Evolutionary conservation across 2,113 vertebrate genomes (phyloP), one percentile per base, ranked within the genome.

Genomic region (Malurus cyaneus): DNA sequence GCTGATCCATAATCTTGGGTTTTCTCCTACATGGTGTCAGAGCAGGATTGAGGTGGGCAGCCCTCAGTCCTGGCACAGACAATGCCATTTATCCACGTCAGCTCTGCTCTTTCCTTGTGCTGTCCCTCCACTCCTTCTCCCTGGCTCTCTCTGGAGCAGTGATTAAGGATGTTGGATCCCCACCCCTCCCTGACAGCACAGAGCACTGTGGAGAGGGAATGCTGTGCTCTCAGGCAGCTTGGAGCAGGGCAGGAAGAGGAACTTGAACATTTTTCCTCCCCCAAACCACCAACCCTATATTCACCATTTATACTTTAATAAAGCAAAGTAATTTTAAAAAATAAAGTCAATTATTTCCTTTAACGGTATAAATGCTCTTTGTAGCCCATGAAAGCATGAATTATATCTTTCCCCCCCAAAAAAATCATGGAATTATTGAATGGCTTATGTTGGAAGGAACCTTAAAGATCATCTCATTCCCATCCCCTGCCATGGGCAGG

Each of bases 161-260:
- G 91, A 88, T 92, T 89, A 86, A 82, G 85, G 92, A 69, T 28
- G 39, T 72, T 72, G 90, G 74, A 71, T 92, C n/a, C 77, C 88
- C 65, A 80, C 26, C 78, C 69, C 54, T 86, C 24, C 11, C 80
- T 77, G 86, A 31, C 47, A 73, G 52, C 41, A 4, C 83, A 49
- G 56, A 85, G 90, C 77, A 26, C 57, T 18, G 46, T 72, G 54
- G 14, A 50, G 21, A 42, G 28, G 56, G 16, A 23, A 57, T 70
- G 88, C 39, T 72, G 18, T 31, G 2, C 0, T 28, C 20, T 80
- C 82, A 70, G 85, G 54, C 65, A 82, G 36, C 46, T 54, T 86
- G 88, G 24, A 88, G 57, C 32, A 80, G 23, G 13, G 65, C 24
- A 71, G 34, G 41, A 65, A 69, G 36, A 69, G 26, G 8, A 46